Percentiles rank a stretch among this genome's conserved stretches.
Evolutionary conservation across 2,888 invertebrate species (phyloP).

Genomic region (Morpho achilles): DNA sequence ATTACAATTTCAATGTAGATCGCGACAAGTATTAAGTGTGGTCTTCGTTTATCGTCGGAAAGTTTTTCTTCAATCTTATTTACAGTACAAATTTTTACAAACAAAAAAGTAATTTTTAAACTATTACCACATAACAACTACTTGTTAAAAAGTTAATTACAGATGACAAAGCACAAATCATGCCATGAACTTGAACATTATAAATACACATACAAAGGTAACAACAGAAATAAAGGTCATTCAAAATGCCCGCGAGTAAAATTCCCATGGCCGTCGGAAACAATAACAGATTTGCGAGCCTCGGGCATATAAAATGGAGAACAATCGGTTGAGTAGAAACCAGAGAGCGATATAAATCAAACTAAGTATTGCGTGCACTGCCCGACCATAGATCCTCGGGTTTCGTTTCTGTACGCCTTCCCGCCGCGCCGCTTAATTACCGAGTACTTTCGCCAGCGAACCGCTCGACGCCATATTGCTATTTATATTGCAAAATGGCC

Average conservation of each 20-base stretch:
- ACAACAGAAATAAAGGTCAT: conserved; percentile 53
- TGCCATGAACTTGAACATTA: too few species aligned
- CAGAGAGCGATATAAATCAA: conserved; percentile 75
- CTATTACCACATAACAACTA: background rate
- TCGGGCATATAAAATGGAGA: conserved; percentile 63
- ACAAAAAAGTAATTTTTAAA: background rate
- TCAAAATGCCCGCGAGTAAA: conserved; percentile 42
- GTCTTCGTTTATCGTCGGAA: conserved; percentile 7
- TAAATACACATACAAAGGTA: conserved; percentile 3
- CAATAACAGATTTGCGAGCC: conserved; percentile 63
- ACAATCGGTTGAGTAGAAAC: conserved; percentile 72
- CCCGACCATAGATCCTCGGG: conserved; percentile 68
- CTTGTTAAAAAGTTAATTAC: too few species aligned
- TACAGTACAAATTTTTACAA: background rate
- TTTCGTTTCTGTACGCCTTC: conserved; percentile 58
- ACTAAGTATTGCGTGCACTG: conserved; percentile 71
- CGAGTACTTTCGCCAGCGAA: conserved; percentile 73
- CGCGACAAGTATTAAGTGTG: conserved; percentile 20
- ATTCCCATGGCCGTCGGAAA: conserved; percentile 66
- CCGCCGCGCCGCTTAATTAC: conserved; percentile 64
- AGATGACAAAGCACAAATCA: background rate
- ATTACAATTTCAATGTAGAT: conserved; percentile 43
- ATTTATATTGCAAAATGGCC: conserved; percentile 77
- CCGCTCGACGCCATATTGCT: conserved; percentile 72
- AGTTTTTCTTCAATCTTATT: conserved; percentile 6